phyloP scores from a whole-genome alignment of 2,113 vertebrate species.

The Balaenoptera acutorostrata region DNA sequence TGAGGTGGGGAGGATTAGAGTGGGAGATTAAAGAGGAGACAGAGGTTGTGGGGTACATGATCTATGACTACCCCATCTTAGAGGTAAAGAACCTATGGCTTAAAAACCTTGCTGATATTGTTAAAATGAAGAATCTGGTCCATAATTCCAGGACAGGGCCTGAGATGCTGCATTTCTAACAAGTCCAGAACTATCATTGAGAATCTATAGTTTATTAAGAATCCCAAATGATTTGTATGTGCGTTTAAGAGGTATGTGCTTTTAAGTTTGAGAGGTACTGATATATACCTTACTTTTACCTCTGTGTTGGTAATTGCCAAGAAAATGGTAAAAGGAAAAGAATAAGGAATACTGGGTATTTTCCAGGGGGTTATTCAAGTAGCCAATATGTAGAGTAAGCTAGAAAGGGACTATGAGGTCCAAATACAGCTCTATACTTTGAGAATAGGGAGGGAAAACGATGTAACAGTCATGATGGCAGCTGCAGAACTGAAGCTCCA shows the following conservation, averaged over 20 bases:
- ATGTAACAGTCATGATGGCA: not conserved
- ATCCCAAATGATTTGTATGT: not conserved
- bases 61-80: not conserved
- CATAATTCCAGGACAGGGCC: rapidly evolving
- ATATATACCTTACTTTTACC: not conserved
- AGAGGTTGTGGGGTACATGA: not conserved
- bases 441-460: not conserved
- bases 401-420: not conserved
- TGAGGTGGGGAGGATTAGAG: not conserved
- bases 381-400: not conserved
- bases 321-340: not conserved
- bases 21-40: not conserved
- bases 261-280: not conserved
- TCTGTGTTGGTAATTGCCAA: not conserved
- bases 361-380: not conserved
- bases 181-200: not conserved
- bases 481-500: not conserved
- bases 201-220: not conserved
- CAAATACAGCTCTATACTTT: not conserved
- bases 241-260: not conserved
- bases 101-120: not conserved
- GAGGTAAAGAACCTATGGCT: not conserved
- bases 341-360: not conserved
- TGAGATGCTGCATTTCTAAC: not conserved
- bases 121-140: not conserved